These are phyloP conservation scores for Rhegmatorhina hoffmannsi DNA, from an alignment of 2,113 vertebrate genomes.

Conservation along the genomic window DNA sequence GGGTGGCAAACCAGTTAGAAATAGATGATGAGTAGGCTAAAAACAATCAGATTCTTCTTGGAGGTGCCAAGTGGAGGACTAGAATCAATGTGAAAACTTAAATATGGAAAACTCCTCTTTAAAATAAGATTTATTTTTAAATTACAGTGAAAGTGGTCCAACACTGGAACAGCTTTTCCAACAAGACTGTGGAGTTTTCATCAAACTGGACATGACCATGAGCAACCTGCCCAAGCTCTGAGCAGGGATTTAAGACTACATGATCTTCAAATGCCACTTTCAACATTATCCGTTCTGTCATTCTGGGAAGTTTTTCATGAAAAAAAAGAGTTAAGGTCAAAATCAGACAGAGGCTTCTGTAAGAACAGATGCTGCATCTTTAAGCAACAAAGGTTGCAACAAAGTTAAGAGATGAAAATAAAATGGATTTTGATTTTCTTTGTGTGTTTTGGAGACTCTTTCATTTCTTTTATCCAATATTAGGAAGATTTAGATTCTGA, in stretches of 20 bases:
- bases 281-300: background rate
- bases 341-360: background rate
- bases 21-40: background rate
- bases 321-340: background rate
- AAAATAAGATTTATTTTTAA: background rate
- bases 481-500: background rate
- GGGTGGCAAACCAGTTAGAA: background rate
- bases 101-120: background rate
- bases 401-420: background rate
- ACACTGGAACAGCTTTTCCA: background rate
- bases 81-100: background rate
- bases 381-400: background rate
- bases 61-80: background rate
- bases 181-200: background rate
- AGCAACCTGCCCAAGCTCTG: background rate
- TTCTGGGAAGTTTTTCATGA: background rate
- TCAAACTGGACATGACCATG: background rate
- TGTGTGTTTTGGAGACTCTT: background rate
- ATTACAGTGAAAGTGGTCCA: background rate
- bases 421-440: background rate
- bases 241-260: background rate
- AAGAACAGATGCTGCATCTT: background rate
- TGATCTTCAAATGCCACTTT: background rate
- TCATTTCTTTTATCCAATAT: background rate
- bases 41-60: background rate